Evolutionary conservation across 2,888 invertebrate genomes (phyloP), one percentile per base, ranked within the genome.

Genomic region (Phragmatobia fuliginosa): DNA sequence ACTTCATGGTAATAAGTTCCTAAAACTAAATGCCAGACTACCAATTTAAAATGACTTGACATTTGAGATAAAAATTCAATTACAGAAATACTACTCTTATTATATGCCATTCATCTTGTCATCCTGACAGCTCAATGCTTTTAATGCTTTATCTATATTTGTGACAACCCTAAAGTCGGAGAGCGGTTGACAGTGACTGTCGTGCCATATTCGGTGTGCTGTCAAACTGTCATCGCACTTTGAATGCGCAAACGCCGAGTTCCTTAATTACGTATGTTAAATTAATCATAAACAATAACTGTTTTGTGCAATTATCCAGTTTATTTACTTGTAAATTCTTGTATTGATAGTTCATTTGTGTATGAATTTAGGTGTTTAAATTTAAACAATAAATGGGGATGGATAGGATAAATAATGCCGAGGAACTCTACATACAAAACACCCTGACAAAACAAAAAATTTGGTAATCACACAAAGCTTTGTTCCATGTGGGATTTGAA

Each of bases 201-300:
- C 91, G 87, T 71, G 64, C 92, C 92, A 72, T 91, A 86, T 90
- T 88, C 81, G 89, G 91, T 79, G 79, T 74, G 80, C 82, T 89
- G 92, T 91, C 93, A 91, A 88, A 86, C 90, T 92, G 93, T 89
- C 92, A 87, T 85, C 87, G 88, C n/a, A 83, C 85, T 82, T 79
- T 70, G 79, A 75, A 73, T 71, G 77, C 71, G 78, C 76, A 66
- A 76, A 72, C 78, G 78, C 73, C 45, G 66, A 72, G 68, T 68
- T 68, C 77, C 71, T 72, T 79, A 82, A 83, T 83, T 76, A 75
- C 70, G 63, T 68, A 73, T 83, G 79, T 66, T 69, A 75, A 72
- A 78, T 83, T 74, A 83, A 83, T 82, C 78, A 73, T 67, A 72
- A 66, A 68, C 31, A 62, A 21, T 71, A 68, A 68, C 65, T 71